Evolutionary conservation across 2,888 invertebrate species (phyloP), one percentile per base, ranked within the genome.

Genomic region (Troglohyphantes excavatus): DNA sequence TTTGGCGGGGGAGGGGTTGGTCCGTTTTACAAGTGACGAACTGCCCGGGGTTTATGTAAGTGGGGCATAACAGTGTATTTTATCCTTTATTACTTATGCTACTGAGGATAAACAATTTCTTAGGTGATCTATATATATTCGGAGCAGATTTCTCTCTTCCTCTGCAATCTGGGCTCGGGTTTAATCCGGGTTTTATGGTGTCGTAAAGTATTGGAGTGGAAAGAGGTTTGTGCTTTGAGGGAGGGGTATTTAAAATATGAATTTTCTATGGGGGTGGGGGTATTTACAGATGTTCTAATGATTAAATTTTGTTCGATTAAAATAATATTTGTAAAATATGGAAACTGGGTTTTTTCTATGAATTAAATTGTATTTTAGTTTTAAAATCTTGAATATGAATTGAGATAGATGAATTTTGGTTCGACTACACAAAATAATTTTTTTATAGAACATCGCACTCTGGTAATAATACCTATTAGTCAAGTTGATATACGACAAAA

Each of bases 41-140:
- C 88, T 89, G 88, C 88, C 53, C 82, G 82, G 88, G 88, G 88
- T 82, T 89, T 89, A 89, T 89, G 88, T 89, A 89, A 89, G 88
- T 89, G 82, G 88, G 75, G 70, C 88, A 89, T 89, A 89, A 89
- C 88, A 89, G 88, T 75, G 88, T 89, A 89, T 89, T 89, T 89
- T 89, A 89, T 89, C 88, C 88, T 89, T 89, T 89, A 89, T 89
- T 89, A 89, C 88, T 89, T 89, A 89, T 89, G 88, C 88, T 89
- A 76, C 75, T 65, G 39, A 23, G 82, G 82, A 89, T 89, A 89
- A 89, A 82, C 88, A 89, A 89, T 89, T 89, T 89, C 82, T 68
- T 43, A 68, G 61, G 82, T 89, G 82, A 89, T 76, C 82, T 89
- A 89, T n/a, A n/a, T 89, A 76, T 89, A 82, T 76, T 67, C n/a